Evolutionary conservation across 2,797 vertebrate species (phyloP).

Genomic region (Darevskia nairensis): DNA sequence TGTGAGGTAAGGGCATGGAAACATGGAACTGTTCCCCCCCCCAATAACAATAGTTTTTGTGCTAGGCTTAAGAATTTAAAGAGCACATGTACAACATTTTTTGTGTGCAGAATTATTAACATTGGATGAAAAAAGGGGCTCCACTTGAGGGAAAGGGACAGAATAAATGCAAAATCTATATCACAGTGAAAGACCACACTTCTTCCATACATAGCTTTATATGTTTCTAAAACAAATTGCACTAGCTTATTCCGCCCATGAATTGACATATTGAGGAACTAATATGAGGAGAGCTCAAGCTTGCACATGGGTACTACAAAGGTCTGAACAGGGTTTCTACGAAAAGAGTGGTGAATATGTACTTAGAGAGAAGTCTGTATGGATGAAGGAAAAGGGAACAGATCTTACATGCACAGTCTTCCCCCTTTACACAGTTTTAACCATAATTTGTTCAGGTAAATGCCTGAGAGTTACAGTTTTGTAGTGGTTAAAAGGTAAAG

Average conservation of each 20-base stretch:
- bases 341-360: too few relatives aligned
- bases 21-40: slow-evolving; percentile 70
- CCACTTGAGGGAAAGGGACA: slow-evolving; percentile 61
- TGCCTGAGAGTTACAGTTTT: too few relatives aligned
- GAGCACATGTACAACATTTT: slow-evolving; percentile 73
- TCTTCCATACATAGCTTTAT: slow-evolving; percentile 73
- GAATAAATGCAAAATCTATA: slow-evolving; percentile 55
- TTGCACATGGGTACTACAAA: too few relatives aligned
- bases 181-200: slow-evolving; percentile 58
- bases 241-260: slow-evolving; percentile 86
- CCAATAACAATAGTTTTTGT: slow-evolving; percentile 65
- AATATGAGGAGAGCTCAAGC: too few relatives aligned
- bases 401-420: too few relatives aligned
- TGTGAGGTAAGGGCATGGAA: slow-evolving; percentile 70
- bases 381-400: too few relatives aligned
- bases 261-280: slow-evolving; percentile 82
- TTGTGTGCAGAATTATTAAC: slow-evolving; percentile 75
- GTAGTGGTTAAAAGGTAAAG: too few relatives aligned
- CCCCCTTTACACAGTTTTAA: too few relatives aligned
- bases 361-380: too few relatives aligned
- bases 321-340: too few relatives aligned
- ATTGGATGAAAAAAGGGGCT: slow-evolving; percentile 60
- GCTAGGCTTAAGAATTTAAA: slow-evolving; percentile 70
- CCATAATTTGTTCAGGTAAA: too few relatives aligned
- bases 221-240: slow-evolving; percentile 80